Evolutionary conservation across 2,113 vertebrate genomes (phyloP).

Genomic region (Neomonachus schauinslandi): DNA sequence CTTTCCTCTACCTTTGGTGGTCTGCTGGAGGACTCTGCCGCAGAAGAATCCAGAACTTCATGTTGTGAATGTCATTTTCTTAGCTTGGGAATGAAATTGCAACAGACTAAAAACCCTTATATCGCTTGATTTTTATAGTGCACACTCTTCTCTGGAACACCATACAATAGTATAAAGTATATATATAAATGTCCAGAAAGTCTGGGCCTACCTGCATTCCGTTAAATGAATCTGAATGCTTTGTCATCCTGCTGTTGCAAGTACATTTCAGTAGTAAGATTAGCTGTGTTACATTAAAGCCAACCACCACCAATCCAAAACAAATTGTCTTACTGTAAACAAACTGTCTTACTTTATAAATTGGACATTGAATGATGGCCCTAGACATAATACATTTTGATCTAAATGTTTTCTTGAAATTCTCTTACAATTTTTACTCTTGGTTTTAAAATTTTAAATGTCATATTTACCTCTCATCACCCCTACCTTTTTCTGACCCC

Average conservation of each 20-base stretch:
- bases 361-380: neutral
- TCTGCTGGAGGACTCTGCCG: neutral
- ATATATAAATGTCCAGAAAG: neutral
- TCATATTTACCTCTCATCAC: neutral
- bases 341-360: neutral
- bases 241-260: neutral
- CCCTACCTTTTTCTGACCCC: neutral
- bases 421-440: neutral
- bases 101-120: neutral
- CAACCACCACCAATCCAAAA: neutral
- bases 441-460: neutral
- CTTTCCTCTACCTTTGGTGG: neutral
- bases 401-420: neutral
- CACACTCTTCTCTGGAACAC: constrained; percentile 14
- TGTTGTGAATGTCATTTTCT: constrained; percentile 34
- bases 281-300: neutral
- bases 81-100: constrained; percentile 9
- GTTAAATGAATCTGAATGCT: neutral
- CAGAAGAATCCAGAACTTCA: constrained; percentile 6
- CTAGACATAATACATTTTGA: neutral
- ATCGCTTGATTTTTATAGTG: neutral
- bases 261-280: neutral
- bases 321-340: neutral
- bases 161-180: neutral
- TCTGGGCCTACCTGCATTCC: neutral